These are phyloP conservation scores for Sialis fuliginosa DNA, from an alignment of 2,888 invertebrate genomes.

Conservation along the genomic window DNA sequence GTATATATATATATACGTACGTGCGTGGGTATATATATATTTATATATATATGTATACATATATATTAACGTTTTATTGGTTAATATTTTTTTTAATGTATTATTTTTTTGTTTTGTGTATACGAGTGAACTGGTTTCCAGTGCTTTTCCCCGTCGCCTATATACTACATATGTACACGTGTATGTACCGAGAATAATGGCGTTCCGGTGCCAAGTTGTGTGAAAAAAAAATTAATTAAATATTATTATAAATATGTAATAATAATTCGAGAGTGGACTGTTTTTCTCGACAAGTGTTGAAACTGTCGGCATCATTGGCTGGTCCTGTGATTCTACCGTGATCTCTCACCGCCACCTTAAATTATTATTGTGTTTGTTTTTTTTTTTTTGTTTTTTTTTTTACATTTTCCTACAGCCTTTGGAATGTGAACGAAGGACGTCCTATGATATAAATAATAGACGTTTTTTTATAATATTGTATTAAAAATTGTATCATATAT, in stretches of 20 bases:
- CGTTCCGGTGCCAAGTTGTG: slow-evolving; percentile 1
- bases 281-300: background rate
- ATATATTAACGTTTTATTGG: background rate
- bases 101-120: background rate
- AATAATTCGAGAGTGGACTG: slow-evolving; percentile 2
- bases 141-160: background rate
- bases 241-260: background rate
- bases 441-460: too few relatives aligned
- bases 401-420: slow-evolving; percentile 1
- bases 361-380: background rate
- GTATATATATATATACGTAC: background rate
- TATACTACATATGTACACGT: too few relatives aligned
- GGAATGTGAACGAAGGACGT: background rate
- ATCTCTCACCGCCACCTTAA: background rate
- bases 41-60: too few relatives aligned
- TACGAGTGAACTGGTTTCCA: slow-evolving; percentile 1
- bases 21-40: too few relatives aligned
- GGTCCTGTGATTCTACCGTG: slow-evolving; percentile 2
- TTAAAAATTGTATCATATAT: too few relatives aligned
- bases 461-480: too few relatives aligned
- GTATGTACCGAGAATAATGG: background rate
- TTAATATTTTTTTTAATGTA: background rate
- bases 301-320: slow-evolving; percentile 4
- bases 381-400: background rate
- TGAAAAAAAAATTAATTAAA: background rate